Evolutionary conservation across 2,797 vertebrate species (phyloP), one percentile per base, ranked within the genome.

Genomic region (Strix occidentalis): DNA sequence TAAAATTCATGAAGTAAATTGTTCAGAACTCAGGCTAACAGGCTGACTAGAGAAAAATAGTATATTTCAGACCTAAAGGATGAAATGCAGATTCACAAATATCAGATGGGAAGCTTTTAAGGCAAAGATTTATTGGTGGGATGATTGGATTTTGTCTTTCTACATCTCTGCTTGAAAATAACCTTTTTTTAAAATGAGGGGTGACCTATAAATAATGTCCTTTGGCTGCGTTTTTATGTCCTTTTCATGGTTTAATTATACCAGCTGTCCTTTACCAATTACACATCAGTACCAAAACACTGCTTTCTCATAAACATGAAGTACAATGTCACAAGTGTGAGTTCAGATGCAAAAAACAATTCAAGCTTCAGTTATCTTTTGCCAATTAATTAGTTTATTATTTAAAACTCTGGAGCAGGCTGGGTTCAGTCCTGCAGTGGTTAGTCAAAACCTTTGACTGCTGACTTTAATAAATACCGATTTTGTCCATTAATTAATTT

Each of bases 131-230:
- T 96, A 87, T 93, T 74, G 41, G 65, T 45, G 64, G 23, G 13
- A 79, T 93, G 41, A 90, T 37, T 95, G 17, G 89, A 88, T 94
- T 94, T 94, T 91, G 29, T 90, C 66, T 86, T 84, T 70, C 37
- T 57, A 63, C 26, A 20, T 50, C 13, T 93, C 77, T 74, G 17
- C 53, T 87, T 82, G 57, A 92, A 96, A 95, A 83, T 35, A 91
- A 87, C 18, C 68, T 87, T 87, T 94, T 93, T 90, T 53, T 60
- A n/a, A 94, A 89, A 95, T 41, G 51, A 94, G 12, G 6, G 3
- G 0, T 87, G 61, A 74, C 76, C 58, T 87, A 93, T 88, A 89
- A 93, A 88, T 93, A 76, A 74, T 61, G 87, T 68, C 58, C 24
- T 91, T 84, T 53, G 54, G 37, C 57, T 90, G 28, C 0, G 0